Conservation (phyloP, 2,888 invertebrate genomes). For the Cephus pulcher region DNA sequence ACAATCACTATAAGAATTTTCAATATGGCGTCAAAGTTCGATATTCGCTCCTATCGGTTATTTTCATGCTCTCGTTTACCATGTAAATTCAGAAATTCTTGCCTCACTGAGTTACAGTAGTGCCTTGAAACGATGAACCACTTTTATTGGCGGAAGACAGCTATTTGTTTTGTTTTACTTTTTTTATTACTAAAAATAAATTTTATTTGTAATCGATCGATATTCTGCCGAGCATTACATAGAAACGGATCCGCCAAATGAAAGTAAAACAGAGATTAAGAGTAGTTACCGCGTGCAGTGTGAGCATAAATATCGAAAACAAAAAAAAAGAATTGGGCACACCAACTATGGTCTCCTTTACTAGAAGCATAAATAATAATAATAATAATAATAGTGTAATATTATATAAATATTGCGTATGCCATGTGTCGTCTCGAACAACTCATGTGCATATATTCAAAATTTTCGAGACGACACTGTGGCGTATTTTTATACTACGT, state of each 20-base stretch:
- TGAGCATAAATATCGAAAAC: constrained; percentile 29
- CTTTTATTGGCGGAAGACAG: not conserved
- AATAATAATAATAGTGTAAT: not conserved
- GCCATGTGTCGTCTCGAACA: not conserved
- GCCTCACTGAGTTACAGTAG: not conserved
- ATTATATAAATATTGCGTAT: not conserved
- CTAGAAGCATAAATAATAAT: not conserved
- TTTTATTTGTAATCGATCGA: too few species aligned
- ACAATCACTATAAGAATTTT: not conserved
- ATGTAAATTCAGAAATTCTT: too few species aligned
- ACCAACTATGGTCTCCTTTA: not conserved
- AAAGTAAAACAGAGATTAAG: constrained; percentile 13
- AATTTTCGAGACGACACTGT: not conserved
- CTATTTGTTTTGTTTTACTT: not conserved
- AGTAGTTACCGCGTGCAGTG: constrained; percentile 26
- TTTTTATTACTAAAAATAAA: not conserved
- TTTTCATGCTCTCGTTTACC: too few species aligned
- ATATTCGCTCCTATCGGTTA: not conserved
- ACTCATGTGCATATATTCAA: not conserved
- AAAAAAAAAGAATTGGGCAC: not conserved
- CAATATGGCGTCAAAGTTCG: not conserved
- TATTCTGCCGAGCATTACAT: not conserved
- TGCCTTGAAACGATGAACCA: not conserved
- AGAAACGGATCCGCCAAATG: not conserved
- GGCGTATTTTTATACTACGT: not conserved